phyloP scores from a whole-genome alignment of 2,113 vertebrate genomes.

The Apeltes quadracus region DNA sequence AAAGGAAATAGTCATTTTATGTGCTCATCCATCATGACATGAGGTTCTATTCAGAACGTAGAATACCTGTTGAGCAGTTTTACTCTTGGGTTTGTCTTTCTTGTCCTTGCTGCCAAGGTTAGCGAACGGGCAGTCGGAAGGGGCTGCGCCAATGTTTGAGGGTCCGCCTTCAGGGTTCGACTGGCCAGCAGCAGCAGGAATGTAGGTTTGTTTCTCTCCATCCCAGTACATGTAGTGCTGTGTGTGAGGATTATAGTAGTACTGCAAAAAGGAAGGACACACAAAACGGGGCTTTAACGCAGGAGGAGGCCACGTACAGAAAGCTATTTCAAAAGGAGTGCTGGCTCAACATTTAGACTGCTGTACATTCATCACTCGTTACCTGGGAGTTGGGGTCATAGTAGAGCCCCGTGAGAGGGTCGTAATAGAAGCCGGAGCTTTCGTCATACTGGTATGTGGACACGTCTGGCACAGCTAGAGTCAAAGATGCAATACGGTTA shows the following conservation, averaged over 20 bases:
- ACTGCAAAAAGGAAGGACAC: constrained; percentile 69
- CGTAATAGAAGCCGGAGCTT: constrained; percentile 89
- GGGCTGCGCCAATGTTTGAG: constrained; percentile 33
- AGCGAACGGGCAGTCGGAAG: constrained; percentile 68
- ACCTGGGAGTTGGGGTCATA: constrained; percentile 92
- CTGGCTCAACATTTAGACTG: background rate
- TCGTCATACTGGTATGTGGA: constrained; percentile 92
- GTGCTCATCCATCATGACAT: background rate
- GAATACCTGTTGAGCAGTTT: constrained; percentile 90
- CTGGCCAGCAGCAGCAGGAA: constrained; percentile 82
- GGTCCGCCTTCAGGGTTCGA: constrained; percentile 65
- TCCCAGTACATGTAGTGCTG: constrained; percentile 94
- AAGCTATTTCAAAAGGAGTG: background rate
- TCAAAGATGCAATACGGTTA: constrained; percentile 13
- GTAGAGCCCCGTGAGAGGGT: constrained; percentile 90
- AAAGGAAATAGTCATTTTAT: background rate
- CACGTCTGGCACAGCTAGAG: constrained; percentile 88
- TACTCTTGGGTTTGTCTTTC: constrained; percentile 90
- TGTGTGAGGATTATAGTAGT: constrained; percentile 89
- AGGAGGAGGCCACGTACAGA: background rate
- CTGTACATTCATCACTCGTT: constrained; percentile 7
- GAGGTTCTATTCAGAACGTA: background rate
- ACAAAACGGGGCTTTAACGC: constrained; percentile 5
- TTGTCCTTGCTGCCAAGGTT: constrained; percentile 82
- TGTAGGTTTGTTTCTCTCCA: constrained; percentile 85